Evolutionary conservation across 1,140 invertebrate genomes (phyloP).

Genomic region (Meloidogyne exigua): DNA sequence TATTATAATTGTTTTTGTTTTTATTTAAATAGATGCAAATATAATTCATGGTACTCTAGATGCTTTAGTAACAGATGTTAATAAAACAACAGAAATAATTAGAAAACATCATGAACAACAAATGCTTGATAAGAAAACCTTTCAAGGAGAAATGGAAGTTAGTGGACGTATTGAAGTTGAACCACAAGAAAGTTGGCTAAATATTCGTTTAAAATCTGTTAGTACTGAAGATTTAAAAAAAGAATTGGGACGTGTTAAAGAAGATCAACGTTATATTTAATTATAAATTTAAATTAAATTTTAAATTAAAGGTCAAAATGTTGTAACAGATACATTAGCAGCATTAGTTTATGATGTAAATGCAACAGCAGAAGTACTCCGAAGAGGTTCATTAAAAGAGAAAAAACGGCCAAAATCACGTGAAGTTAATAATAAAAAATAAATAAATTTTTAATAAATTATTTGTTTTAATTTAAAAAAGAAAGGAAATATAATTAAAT

Average conservation of each 20-base stretch:
- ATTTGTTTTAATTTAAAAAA: not conserved
- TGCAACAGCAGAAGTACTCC: conserved; percentile 61
- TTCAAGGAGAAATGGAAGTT: conserved; percentile 62
- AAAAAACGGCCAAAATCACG: conserved; percentile 40
- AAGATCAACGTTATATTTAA: conserved; percentile 50
- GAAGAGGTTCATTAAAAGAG: conserved; percentile 53
- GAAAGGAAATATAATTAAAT: too few relatives aligned
- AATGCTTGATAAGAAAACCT: conserved; percentile 55
- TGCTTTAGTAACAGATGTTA: conserved; percentile 55
- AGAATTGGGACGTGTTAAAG: conserved; percentile 55
- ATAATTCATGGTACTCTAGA: conserved; percentile 54
- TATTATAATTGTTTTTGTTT: too few relatives aligned
- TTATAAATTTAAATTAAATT: not conserved
- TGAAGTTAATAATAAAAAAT: conserved; percentile 26
- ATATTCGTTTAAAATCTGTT: conserved; percentile 58
- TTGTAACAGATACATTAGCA: conserved; percentile 58
- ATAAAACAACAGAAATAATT: conserved; percentile 62
- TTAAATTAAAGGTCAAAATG: conserved; percentile 51
- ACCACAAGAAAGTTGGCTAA: conserved; percentile 59
- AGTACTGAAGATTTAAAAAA: conserved; percentile 60
- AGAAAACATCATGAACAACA: conserved; percentile 53
- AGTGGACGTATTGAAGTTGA: conserved; percentile 59
- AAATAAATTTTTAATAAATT: too few relatives aligned
- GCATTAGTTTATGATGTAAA: conserved; percentile 64
- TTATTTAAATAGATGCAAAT: conserved; percentile 60